Percentiles rank a stretch among this genome's conserved stretches.
Conservation (phyloP, 2,113 vertebrate genomes). For the Siphamia tubifer region DNA sequence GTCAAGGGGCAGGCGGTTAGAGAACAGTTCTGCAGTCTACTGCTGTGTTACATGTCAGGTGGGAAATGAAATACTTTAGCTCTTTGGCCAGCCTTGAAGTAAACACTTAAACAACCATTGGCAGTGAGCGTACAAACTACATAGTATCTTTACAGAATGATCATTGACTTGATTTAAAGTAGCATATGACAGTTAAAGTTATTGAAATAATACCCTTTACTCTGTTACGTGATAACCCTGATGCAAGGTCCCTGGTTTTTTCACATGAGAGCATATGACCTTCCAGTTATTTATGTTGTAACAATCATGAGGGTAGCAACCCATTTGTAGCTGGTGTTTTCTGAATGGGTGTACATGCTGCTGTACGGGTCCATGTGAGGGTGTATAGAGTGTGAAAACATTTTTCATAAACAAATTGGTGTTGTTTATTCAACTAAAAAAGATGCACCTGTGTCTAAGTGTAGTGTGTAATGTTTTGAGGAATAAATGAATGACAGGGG, state of each 20-base stretch:
- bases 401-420: conserved; percentile 41
- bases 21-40: conserved; percentile 4
- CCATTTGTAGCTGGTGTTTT: conserved; percentile 53
- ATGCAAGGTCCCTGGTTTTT: conserved; percentile 47
- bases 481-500: conserved; percentile 40
- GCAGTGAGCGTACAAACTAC: conserved; percentile 21
- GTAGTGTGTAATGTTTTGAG: conserved; percentile 20
- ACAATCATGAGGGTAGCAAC: conserved; percentile 44
- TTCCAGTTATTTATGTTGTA: conserved; percentile 60
- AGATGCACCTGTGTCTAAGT: neutral
- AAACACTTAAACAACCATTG: conserved; percentile 33
- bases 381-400: conserved; percentile 9
- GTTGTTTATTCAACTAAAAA: conserved; percentile 14
- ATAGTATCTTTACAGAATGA: conserved; percentile 17
- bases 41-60: conserved; percentile 32
- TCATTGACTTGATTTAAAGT: conserved; percentile 32
- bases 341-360: conserved; percentile 29
- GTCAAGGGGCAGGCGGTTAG: neutral
- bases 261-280: conserved; percentile 56
- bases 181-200: conserved; percentile 12
- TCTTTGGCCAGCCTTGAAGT: conserved; percentile 26
- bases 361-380: neutral
- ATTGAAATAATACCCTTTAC: conserved; percentile 35
- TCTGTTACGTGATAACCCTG: conserved; percentile 12
- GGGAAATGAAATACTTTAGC: conserved; percentile 42